Conservation (phyloP, 2,797 vertebrate genomes). For the Aphelocoma californica region DNA sequence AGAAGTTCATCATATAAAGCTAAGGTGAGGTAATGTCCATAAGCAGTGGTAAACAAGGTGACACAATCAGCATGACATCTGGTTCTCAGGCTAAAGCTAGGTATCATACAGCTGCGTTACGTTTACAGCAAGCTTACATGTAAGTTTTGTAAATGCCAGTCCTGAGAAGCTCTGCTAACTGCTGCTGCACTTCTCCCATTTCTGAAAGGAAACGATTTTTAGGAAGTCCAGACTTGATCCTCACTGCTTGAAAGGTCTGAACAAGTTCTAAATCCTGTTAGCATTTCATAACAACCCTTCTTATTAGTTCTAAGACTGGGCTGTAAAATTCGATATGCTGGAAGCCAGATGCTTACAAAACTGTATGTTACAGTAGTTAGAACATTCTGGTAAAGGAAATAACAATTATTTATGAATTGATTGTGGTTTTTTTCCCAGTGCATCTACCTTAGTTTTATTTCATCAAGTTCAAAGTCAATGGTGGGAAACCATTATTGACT, state of each 20-base stretch:
- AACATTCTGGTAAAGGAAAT: neutral
- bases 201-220: neutral
- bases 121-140: neutral
- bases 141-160: neutral
- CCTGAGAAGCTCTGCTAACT: neutral
- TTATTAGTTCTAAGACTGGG: neutral
- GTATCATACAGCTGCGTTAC: neutral
- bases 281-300: neutral
- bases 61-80: neutral
- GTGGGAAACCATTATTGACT: neutral
- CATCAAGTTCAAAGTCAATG: neutral
- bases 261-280: neutral
- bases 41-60: neutral
- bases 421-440: neutral
- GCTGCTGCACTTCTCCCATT: neutral
- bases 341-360: neutral
- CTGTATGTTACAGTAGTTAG: neutral
- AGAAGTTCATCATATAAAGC: neutral
- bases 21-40: neutral
- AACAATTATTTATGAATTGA: neutral
- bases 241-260: neutral
- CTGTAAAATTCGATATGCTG: neutral
- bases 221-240: neutral
- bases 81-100: neutral
- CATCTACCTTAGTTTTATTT: neutral